Conservation (phyloP, 2,797 vertebrate genomes). For the Octomys mimax region DNA sequence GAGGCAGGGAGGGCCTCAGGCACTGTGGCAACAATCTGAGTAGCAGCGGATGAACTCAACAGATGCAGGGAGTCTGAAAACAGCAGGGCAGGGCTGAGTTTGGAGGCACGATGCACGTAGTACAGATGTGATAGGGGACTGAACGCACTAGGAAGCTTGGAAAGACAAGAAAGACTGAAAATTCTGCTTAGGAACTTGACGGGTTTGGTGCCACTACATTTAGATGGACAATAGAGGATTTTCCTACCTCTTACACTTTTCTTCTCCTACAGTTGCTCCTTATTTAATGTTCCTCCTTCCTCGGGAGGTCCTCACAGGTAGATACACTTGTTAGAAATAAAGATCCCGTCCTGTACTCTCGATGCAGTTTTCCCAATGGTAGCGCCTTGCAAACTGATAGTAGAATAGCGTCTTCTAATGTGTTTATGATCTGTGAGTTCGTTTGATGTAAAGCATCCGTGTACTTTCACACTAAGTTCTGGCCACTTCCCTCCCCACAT, state of each 20-base stretch:
- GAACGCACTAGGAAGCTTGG: not conserved
- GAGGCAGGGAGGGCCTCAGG: not conserved
- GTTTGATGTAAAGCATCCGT: conserved; percentile 18
- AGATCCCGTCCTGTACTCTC: not conserved
- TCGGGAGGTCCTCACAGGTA: not conserved
- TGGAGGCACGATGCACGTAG: not conserved
- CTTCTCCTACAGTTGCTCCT: not conserved
- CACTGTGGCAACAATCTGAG: not conserved
- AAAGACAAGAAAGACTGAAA: not conserved
- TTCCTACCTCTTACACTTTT: not conserved
- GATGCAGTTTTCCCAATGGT: not conserved
- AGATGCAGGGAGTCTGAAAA: not conserved
- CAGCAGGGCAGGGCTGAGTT: not conserved
- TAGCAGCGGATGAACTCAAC: not conserved
- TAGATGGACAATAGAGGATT: not conserved
- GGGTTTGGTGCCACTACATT: not conserved
- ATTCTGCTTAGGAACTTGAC: not conserved
- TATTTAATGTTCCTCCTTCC: not conserved
- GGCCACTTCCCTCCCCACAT: not conserved
- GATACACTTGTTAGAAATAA: not conserved
- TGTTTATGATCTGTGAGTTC: not conserved
- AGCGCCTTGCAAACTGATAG: not conserved
- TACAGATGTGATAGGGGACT: not conserved
- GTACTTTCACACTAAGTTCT: not conserved
- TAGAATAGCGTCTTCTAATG: conserved; percentile 7